Conservation (phyloP, 2,113 vertebrate genomes). For the Myotis brandtii region DNA sequence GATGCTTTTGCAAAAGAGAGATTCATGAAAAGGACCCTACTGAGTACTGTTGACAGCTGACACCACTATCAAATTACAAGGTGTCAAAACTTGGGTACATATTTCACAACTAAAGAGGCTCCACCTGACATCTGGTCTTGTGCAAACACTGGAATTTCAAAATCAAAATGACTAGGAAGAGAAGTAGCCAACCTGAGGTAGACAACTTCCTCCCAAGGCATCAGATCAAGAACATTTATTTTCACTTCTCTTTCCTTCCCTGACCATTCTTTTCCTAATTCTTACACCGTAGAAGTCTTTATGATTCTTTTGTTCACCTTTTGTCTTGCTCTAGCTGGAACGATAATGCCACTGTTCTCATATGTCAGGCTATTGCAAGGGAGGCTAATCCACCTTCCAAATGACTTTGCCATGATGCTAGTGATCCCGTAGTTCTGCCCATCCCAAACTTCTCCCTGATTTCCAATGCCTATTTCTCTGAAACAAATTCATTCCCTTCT, state of each 20-base stretch:
- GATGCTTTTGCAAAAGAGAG: neutral
- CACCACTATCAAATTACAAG: neutral
- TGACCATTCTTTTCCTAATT: neutral
- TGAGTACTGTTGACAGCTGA: neutral
- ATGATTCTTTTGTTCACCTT: neutral
- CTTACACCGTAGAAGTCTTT: neutral
- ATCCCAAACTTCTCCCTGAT: neutral
- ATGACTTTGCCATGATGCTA: neutral
- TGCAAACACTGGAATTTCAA: neutral
- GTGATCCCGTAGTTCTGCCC: neutral
- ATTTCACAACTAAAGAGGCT: neutral
- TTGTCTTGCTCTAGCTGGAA: neutral
- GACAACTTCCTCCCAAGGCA: neutral
- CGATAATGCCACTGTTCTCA: neutral
- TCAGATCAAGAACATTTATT: neutral
- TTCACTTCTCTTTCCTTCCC: neutral
- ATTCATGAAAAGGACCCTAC: neutral
- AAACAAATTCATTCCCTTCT: neutral
- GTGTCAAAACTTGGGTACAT: neutral
- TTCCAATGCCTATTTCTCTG: neutral
- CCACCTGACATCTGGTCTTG: neutral
- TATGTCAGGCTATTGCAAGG: neutral
- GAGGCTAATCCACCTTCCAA: neutral
- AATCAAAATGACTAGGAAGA: neutral
- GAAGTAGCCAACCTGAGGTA: neutral